Evolutionary conservation across 2,797 vertebrate genomes (phyloP).

Genomic region (Sebastes reedi): DNA sequence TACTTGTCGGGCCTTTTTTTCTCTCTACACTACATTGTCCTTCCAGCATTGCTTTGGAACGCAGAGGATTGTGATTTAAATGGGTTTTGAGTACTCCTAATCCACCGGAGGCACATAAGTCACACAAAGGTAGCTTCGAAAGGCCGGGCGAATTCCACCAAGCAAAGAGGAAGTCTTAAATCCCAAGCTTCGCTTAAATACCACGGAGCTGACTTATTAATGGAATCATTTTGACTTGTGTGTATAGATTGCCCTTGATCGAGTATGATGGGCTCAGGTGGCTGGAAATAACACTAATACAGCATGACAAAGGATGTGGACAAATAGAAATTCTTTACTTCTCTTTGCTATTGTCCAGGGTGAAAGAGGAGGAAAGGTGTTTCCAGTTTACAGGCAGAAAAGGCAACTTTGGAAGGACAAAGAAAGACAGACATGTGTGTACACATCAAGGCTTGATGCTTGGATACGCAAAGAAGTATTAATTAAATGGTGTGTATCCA

Average conservation of each 20-base stretch:
- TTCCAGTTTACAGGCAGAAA: constrained; percentile 41
- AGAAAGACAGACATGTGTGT: constrained; percentile 28
- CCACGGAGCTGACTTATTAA: constrained; percentile 76
- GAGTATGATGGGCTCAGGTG: constrained; percentile 60
- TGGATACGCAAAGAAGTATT: neutral
- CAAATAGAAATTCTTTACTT: constrained; percentile 43
- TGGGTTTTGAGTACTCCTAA: constrained; percentile 76
- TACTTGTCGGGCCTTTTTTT: constrained; percentile 56
- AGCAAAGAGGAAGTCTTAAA: constrained; percentile 80
- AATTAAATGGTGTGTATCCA: neutral
- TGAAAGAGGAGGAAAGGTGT: constrained; percentile 63
- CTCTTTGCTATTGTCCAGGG: constrained; percentile 34
- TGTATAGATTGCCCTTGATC: constrained; percentile 60
- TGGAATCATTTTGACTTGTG: constrained; percentile 72
- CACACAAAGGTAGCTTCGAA: constrained; percentile 78
- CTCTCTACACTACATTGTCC: constrained; percentile 68
- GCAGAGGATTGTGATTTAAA: constrained; percentile 77
- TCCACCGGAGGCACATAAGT: constrained; percentile 80
- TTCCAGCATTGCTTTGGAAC: constrained; percentile 65
- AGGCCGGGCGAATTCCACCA: constrained; percentile 71
- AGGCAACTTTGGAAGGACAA: constrained; percentile 36
- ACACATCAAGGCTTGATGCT: constrained; percentile 14
- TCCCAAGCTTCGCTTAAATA: constrained; percentile 71
- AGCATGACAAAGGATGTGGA: constrained; percentile 58
- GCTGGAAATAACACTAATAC: constrained; percentile 51